Evolutionary conservation across 1,140 invertebrate species (phyloP), one percentile per base, ranked within the genome.

Genomic region (Macrotrachela quadricornifera): DNA sequence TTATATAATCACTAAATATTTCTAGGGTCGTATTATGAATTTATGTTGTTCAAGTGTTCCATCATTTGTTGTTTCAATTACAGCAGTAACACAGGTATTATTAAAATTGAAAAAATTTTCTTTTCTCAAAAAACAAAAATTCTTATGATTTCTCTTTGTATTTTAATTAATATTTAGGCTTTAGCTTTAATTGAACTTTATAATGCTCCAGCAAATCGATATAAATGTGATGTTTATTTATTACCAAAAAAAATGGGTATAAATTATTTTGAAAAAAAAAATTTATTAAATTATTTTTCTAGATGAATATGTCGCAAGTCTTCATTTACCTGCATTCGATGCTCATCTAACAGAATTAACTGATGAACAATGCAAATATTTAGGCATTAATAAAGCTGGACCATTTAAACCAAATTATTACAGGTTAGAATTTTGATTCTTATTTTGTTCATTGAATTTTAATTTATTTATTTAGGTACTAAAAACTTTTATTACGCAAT

Each of bases 371-470:
- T 87, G 87, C 50, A 92, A 91, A 70, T 96, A 95, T 66, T 80
- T 94, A 75, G 91, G 90, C 54, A 78, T 95, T 15, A 90, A 86
- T 65, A 95, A 94, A 75, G 82, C 85, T 55, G 90, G 91, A 49
- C 88, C 88, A 56, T 95, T 95, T 70, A 95, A 96, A 72, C 88
- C 90, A 59, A 94, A 92, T 69, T 92, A 94, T 70, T 96, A 96
- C 70, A 80, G 90, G 78, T 95, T 71, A 41, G 17, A 46, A 75
- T 46, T 4, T 30, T 4, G 21, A 30, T 30, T 30, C 8, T 30
- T 30, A 30, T 30, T 8, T 30, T 30, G 21, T 30, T 30, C 2
- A 30, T 30, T 30, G 2, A 30, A 4, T 30, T 4, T 30, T 2
- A 30, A 30, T 30, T 30, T 30, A 4, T 30, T 30, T 30, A 30